Evolutionary conservation across 2,888 invertebrate genomes (phyloP), one percentile per base, ranked within the genome.

Genomic region (Steromphala cineraria): DNA sequence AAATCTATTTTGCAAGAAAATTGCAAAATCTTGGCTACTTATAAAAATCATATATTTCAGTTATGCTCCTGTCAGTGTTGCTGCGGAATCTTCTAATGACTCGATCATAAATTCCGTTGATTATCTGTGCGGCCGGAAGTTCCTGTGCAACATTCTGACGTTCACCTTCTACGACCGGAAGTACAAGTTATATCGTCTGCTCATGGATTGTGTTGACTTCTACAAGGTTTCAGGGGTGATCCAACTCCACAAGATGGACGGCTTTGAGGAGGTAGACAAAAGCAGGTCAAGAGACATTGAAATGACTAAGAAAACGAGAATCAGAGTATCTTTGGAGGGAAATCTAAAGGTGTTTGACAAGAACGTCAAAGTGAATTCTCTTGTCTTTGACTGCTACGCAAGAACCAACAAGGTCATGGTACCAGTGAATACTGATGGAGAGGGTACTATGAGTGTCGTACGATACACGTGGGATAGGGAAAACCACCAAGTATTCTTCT

Each of bases 231-330:
- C 28, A 31, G 10, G 71, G n/a, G 40, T 36, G 8, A 36, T 71
- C 5, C 31, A 36, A 19, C n/a, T 71, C 10, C 71, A 71, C 40
- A 71, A 28, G 10, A 31, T 31, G 19, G 71, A 71, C 36, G 71
- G 71, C 4, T 36, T 71, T 17, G 36, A 28, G 19, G 71, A 71
- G n/a, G 13, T 71, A 2, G 36, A 31, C 4, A 13, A 71, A 10
- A 71, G 71, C 40, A 31, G 71, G 36, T 71, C 71, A n/a, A 71
- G 71, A 7, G 71, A 71, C 19, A 71, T 71, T 36, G 71, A 71
- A 19, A 19, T 71, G 31, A 71, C 4, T 10, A 36, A 71, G 31
- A 71, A 36, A 71, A 71, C 71, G 17, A 71, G 36, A 40, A 71
- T 71, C 40, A 71, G 40, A 71, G 13, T 71, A 17, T 28, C 31